Base-by-base conservation (phyloP, 2,888 invertebrate species). In the Philhelius pedissequus region DNA sequence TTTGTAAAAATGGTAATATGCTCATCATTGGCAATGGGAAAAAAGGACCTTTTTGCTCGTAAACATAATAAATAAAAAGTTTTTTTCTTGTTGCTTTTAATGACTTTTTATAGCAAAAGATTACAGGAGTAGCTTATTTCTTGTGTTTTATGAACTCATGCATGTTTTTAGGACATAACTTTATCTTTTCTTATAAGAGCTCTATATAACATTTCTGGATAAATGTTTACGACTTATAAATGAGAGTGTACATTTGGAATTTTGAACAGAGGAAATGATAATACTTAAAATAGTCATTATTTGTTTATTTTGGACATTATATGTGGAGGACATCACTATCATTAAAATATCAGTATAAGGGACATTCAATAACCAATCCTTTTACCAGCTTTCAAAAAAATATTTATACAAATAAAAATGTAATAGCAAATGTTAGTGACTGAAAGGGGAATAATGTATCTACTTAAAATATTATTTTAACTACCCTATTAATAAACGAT, bases 1-100 rank as follows among this genome's bases (percentile, higher is more conserved):
- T 60, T 60, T 40, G 27, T 27, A 43, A 20, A 43, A 20, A 43
- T 62, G 30, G 40, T 62, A 62, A 62, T 62, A 62, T 43, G 62
- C 43, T 43, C 7, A 0, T 43, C 7, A 0, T 40, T 60, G 60
- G 60, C 9, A 40, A 43, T 40, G 27, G 15, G 4, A 13, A 11
- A 43, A 62, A 43, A 13, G 30, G 15, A 18, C 18, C 62, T 43
- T 27, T 43, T 25, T 13, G 8, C 62, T 62, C 18, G 43, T 43
- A 62, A 43, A 43, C 40, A 62, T 43, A n/a, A 62, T 27, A 62
- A 62, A 62, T 43, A 43, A 27, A 43, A 43, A 11, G 25, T 27
- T 27, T 15, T 27, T 40, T 27, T 43, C 4, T n/a, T 35, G 35
- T 56, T n/a, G 30, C 15, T 27, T 62, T 43, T 62, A 62, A 27